phyloP scores from a whole-genome alignment of 1,140 invertebrate species.

The Drosophila busckii region DNA sequence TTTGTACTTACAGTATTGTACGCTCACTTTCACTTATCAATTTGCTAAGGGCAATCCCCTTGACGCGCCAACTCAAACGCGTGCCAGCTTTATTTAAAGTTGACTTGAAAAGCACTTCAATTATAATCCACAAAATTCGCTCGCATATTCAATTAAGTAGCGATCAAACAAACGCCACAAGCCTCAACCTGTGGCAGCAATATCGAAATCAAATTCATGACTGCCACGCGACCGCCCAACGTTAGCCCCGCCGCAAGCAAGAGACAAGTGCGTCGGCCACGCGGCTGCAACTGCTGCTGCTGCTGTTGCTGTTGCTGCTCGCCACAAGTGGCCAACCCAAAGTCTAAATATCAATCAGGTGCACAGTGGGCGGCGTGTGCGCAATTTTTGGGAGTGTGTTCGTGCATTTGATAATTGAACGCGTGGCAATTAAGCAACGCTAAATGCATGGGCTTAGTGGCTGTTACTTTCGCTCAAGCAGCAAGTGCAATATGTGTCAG shows the following conservation, averaged over 20 bases:
- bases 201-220: constrained; percentile 12
- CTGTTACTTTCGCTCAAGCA: constrained; percentile 27
- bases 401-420: constrained; percentile 35
- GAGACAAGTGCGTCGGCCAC: constrained; percentile 46
- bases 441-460: constrained; percentile 26
- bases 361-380: constrained; percentile 16
- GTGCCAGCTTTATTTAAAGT: constrained; percentile 11
- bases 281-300: constrained; percentile 14
- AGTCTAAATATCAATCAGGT: constrained; percentile 57
- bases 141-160: constrained; percentile 50
- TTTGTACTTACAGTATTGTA: not conserved
- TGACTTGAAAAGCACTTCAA: constrained; percentile 37
- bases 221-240: constrained; percentile 51
- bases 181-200: constrained; percentile 31
- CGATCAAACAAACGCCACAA: constrained; percentile 26
- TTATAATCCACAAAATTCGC: constrained; percentile 37
- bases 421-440: constrained; percentile 62
- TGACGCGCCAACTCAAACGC: constrained; percentile 4
- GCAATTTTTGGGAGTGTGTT: not conserved
- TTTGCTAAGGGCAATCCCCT: constrained; percentile 3
- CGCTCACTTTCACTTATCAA: constrained; percentile 5
- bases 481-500: constrained; percentile 67
- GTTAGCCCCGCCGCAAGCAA: constrained; percentile 34
- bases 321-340: constrained; percentile 7
- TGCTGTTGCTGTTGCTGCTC: constrained; percentile 16